phyloP scores from a whole-genome alignment of 2,797 vertebrate species.

The Chelon auratus region DNA sequence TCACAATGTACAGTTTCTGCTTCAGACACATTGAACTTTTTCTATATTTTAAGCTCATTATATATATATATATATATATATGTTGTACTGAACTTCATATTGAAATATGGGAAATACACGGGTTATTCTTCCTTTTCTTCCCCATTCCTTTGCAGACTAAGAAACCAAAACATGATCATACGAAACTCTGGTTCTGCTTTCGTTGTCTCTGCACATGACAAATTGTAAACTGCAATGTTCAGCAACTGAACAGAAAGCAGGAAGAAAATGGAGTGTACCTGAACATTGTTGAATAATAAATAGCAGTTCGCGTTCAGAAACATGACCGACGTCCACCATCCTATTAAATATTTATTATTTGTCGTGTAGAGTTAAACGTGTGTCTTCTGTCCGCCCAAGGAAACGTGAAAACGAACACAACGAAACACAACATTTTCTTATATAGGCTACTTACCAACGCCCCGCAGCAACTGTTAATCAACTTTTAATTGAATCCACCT shows the following conservation, averaged over 20 bases:
- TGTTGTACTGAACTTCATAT: not conserved
- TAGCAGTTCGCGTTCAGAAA: constrained; percentile 47
- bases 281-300: constrained; percentile 57
- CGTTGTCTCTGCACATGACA: not conserved
- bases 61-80: too few species aligned
- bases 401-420: not conserved
- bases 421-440: not conserved
- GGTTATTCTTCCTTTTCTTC: not conserved
- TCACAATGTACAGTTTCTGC: not conserved
- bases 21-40: not conserved
- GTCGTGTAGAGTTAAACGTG: not conserved
- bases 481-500: constrained; percentile 15
- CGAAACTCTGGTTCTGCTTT: not conserved
- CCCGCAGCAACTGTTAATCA: not conserved
- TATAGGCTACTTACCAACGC: constrained; percentile 14
- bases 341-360: not conserved
- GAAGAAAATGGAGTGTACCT: constrained; percentile 32
- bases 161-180: not conserved
- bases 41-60: not conserved
- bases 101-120: not conserved
- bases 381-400: rapidly evolving
- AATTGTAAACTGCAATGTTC: not conserved
- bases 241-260: not conserved
- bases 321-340: constrained; percentile 39
- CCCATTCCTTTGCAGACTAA: not conserved